A percentile compares a stretch with the other conserved stretches of the same genome.
Conservation (phyloP, 2,888 invertebrate genomes). For the Autographa gamma region DNA sequence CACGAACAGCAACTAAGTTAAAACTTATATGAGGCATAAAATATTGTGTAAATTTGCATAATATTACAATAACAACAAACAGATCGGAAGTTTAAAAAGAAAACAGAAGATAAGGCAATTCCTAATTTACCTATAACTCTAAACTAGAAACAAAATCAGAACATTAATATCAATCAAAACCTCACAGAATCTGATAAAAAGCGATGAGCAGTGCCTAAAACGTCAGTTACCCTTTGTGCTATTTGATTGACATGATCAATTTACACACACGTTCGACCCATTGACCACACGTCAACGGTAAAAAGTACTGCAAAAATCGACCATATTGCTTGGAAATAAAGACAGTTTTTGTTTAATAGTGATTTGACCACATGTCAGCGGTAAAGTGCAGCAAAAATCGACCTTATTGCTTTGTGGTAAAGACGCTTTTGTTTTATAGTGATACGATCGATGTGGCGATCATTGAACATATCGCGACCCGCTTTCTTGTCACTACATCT, state of each 20-base stretch:
- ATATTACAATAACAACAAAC: no score
- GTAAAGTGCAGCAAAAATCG: not conserved
- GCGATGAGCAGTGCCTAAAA: not conserved
- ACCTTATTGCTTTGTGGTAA: not conserved
- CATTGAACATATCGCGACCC: slow-evolving; percentile 7
- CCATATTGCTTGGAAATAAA: not conserved
- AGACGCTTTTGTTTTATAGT: not conserved
- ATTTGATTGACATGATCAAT: not conserved
- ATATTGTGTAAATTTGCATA: no score
- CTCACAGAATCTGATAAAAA: not conserved
- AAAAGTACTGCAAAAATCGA: not conserved
- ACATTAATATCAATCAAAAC: not conserved
- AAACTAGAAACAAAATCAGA: not conserved
- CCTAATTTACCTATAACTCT: no score
- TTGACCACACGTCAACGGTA: not conserved
- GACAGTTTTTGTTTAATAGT: not conserved
- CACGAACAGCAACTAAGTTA: no score
- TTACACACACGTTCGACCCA: not conserved
- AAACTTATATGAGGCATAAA: no score
- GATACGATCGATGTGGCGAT: not conserved
- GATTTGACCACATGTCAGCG: not conserved
- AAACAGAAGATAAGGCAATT: no score
- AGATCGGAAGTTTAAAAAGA: no score
- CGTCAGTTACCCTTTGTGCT: not conserved
- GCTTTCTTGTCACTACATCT: slow-evolving; percentile 5